These are phyloP conservation scores for Papilio xuthus DNA, from an alignment of 1,140 invertebrate species.

Conservation along the genomic window DNA sequence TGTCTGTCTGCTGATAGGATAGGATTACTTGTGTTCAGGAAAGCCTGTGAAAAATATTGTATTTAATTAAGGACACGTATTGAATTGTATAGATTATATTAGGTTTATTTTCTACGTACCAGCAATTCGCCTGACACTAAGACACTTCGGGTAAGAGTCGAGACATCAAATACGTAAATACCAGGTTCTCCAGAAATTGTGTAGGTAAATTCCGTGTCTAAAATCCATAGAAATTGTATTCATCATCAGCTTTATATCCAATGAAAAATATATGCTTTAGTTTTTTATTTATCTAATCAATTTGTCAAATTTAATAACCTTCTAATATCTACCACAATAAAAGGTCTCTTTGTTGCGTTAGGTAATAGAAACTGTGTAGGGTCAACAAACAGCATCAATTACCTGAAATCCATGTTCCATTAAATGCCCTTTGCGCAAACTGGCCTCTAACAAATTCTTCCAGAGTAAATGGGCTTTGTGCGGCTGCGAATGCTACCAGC, in stretches of 20 bases:
- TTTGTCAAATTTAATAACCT: no score
- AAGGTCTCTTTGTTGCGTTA: no score
- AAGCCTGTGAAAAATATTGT: constrained; percentile 53
- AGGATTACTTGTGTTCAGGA: constrained; percentile 65
- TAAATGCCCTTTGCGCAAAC: constrained; percentile 69
- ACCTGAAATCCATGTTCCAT: constrained; percentile 79
- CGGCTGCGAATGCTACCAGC: constrained; percentile 50
- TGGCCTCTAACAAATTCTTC: constrained; percentile 63
- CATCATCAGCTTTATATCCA: not conserved
- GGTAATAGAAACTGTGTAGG: no score
- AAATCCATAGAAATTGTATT: constrained; percentile 36
- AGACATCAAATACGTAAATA: constrained; percentile 61
- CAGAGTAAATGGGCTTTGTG: constrained; percentile 63
- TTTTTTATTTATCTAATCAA: not conserved
- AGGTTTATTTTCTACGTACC: constrained; percentile 49
- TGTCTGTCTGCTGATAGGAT: constrained; percentile 68
- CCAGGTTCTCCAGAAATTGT: constrained; percentile 62
- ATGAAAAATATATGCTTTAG: no score
- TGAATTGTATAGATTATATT: not conserved
- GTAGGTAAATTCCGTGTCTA: constrained; percentile 71
- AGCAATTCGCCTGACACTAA: constrained; percentile 64
- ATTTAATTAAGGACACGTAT: not conserved
- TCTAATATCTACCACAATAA: no score
- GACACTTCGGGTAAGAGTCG: constrained; percentile 50
- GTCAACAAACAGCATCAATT: constrained; percentile 20